A percentile compares a stretch with the other conserved stretches of the same genome.
Evolutionary conservation across 2,797 vertebrate species (phyloP).

Genomic region (Merluccius polli): DNA sequence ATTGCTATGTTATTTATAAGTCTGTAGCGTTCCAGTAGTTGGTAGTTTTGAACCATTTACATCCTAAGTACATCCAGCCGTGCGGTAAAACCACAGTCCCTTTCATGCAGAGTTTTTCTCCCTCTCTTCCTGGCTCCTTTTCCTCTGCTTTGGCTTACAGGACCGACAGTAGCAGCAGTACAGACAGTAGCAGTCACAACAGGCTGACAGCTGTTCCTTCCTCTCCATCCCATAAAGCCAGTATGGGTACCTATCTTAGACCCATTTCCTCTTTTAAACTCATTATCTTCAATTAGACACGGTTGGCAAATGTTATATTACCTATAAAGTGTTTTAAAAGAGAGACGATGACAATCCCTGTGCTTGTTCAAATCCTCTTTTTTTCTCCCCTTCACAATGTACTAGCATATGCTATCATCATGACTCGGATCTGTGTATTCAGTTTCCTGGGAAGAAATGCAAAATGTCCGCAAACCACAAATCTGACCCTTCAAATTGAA

Average conservation of each 20-base stretch:
- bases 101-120: constrained; percentile 82
- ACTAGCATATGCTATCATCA: constrained; percentile 32
- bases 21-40: constrained; percentile 86
- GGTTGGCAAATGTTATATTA: not conserved
- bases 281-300: constrained; percentile 1
- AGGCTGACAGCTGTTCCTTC: constrained; percentile 58
- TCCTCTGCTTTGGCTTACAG: constrained; percentile 20
- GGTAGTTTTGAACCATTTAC: constrained; percentile 87
- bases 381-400: not conserved
- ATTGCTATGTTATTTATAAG: constrained; percentile 94
- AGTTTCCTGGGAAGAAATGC: constrained; percentile 28
- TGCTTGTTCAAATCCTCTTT: not conserved
- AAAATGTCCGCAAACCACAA: constrained; percentile 52
- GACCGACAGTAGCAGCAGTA: constrained; percentile 45
- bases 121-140: constrained; percentile 78
- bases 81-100: constrained; percentile 80
- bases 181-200: constrained; percentile 72
- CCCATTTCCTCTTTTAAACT: not conserved
- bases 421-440: constrained; percentile 28
- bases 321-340: constrained; percentile 46
- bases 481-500: constrained; percentile 46
- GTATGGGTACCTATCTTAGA: not conserved
- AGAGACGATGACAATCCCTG: not conserved
- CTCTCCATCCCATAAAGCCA: constrained; percentile 43
- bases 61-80: constrained; percentile 91